Evolutionary conservation across 2,797 vertebrate species (phyloP).

Genomic region (Poeciliopsis presidionis): DNA sequence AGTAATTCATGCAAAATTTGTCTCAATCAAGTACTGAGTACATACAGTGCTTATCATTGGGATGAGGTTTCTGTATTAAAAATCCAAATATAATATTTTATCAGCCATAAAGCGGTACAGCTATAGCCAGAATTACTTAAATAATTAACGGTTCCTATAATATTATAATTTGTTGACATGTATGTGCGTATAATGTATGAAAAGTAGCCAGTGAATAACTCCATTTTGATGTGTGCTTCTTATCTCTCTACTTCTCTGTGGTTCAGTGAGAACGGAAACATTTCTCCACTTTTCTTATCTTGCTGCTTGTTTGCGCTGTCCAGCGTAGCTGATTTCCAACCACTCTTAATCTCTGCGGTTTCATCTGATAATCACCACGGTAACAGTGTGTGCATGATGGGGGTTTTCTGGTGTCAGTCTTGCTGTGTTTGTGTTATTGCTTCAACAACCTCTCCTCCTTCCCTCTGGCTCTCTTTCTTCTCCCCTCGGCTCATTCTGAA

Average conservation of each 20-base stretch:
- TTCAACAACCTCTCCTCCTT: constrained; percentile 53
- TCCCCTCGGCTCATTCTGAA: constrained; percentile 23
- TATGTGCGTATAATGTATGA: background rate
- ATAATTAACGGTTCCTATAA: background rate
- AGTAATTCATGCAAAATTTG: background rate
- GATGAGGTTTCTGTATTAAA: background rate
- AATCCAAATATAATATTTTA: background rate
- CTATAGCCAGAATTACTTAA: background rate
- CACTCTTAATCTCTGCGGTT: constrained; percentile 59
- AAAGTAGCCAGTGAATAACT: too few species aligned
- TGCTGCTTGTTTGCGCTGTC: constrained; percentile 11
- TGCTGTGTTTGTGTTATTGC: constrained; percentile 37
- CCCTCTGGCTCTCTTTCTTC: constrained; percentile 12
- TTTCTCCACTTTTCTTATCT: background rate
- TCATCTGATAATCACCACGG: constrained; percentile 75
- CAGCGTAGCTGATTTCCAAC: constrained; percentile 45
- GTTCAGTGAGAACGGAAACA: background rate
- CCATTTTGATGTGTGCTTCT: background rate
- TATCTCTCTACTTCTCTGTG: background rate
- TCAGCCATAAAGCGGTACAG: background rate
- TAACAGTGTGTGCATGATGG: constrained; percentile 65
- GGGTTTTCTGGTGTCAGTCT: constrained; percentile 40
- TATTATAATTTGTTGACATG: background rate
- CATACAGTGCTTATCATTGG: background rate
- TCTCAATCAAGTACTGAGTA: background rate